These are phyloP conservation scores for Myathropa florea DNA, from an alignment of 2,888 invertebrate genomes.

Conservation along the genomic window DNA sequence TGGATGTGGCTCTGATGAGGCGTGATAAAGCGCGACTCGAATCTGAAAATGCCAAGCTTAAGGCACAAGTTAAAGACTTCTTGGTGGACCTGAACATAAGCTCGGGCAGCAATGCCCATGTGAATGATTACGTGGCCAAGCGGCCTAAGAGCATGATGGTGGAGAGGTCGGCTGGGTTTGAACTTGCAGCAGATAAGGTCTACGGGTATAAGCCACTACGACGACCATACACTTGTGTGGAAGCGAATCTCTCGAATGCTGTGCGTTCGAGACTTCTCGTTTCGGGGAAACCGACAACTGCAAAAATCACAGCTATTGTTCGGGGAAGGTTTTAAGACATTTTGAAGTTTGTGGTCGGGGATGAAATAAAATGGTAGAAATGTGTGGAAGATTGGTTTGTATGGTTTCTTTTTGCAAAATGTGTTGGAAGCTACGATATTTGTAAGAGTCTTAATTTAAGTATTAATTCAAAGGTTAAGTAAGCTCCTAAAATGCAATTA, in stretches of 20 bases:
- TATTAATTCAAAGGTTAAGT: too few species aligned
- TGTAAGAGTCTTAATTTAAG: too few species aligned
- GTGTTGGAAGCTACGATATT: too few species aligned
- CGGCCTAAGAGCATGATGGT: constrained; percentile 80
- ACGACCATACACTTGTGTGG: constrained; percentile 83
- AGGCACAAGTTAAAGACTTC: constrained; percentile 84
- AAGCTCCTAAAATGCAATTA: too few species aligned
- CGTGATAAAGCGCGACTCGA: constrained; percentile 79
- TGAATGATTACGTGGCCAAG: constrained; percentile 76
- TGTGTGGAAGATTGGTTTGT: background rate
- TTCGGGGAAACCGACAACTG: constrained; percentile 74
- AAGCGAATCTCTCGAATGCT: constrained; percentile 83
- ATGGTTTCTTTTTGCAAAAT: too few species aligned
- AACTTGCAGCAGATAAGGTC: constrained; percentile 73
- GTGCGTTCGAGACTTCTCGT: constrained; percentile 79
- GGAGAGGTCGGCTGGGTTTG: constrained; percentile 76
- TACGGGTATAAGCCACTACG: constrained; percentile 61
- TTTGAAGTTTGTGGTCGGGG: too few species aligned
- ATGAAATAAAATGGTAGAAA: background rate
- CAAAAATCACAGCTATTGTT: constrained; percentile 73
- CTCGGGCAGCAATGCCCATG: constrained; percentile 76
- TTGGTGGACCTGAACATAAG: constrained; percentile 83
- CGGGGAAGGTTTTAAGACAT: constrained; percentile 24
- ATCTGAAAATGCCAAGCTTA: constrained; percentile 85
- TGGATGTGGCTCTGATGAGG: constrained; percentile 82